phyloP scores from a whole-genome alignment of 1,140 invertebrate species.

The Drosophila eugracilis region DNA sequence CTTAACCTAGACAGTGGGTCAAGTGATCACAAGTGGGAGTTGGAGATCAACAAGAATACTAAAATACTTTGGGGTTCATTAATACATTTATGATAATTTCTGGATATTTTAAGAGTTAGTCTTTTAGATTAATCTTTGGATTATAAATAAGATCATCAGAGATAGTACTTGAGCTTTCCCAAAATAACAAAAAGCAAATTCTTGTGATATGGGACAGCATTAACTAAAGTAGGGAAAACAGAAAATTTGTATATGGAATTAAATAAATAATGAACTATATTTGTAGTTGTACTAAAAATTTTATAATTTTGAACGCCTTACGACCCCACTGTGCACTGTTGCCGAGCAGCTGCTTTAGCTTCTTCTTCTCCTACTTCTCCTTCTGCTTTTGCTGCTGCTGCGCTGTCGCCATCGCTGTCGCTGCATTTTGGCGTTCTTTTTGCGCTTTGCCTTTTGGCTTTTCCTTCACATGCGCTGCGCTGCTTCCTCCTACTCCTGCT shows the following conservation, averaged over 20 bases:
- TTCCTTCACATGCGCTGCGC: slow-evolving; percentile 55
- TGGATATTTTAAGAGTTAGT: too few species aligned
- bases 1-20: slow-evolving; percentile 48
- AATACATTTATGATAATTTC: too few species aligned
- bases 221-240: too few species aligned
- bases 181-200: too few species aligned
- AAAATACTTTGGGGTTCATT: too few species aligned
- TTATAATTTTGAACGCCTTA: not conserved
- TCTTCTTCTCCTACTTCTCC: slow-evolving; percentile 12
- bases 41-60: not conserved
- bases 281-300: too few species aligned
- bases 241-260: too few species aligned
- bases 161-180: too few species aligned
- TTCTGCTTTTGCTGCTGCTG: slow-evolving; percentile 23
- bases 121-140: too few species aligned
- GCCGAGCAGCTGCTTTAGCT: slow-evolving; percentile 45
- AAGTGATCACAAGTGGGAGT: slow-evolving; percentile 10
- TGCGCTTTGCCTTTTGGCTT: slow-evolving; percentile 77
- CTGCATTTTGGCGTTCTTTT: slow-evolving; percentile 79
- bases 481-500: slow-evolving; percentile 8
- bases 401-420: slow-evolving; percentile 43
- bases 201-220: too few species aligned
- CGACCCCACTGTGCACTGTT: slow-evolving; percentile 31
- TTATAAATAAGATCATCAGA: too few species aligned
- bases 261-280: too few species aligned